Conservation (phyloP, 1,140 invertebrate species). For the Plectrocnemia conspersa region DNA sequence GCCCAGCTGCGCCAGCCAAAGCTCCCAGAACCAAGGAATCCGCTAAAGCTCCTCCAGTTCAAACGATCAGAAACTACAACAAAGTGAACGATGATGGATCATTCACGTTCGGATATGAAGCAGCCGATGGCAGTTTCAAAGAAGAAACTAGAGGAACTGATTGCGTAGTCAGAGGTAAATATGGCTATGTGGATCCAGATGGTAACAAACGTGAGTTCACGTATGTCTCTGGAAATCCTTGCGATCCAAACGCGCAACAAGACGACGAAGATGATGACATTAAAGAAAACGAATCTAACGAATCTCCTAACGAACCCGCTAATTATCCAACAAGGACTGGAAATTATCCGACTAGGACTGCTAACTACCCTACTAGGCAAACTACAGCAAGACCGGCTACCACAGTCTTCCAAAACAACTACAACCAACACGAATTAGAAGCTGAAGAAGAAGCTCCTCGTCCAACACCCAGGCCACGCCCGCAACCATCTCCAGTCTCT, state of each 20-base stretch:
- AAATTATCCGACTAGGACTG: conserved; percentile 41
- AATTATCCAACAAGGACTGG: conserved; percentile 61
- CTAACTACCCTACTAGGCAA: conserved; percentile 39
- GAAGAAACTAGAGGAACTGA: conserved; percentile 81
- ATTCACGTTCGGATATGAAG: conserved; percentile 81
- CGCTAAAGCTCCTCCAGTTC: conserved; percentile 65
- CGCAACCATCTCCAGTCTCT: conserved; percentile 42
- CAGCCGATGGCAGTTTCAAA: conserved; percentile 84
- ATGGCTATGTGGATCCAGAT: conserved; percentile 83
- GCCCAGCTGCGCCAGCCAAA: conserved; percentile 28
- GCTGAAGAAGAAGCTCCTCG: conserved; percentile 55
- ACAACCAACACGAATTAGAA: conserved; percentile 58
- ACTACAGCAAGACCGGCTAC: conserved; percentile 57
- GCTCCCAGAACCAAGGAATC: conserved; percentile 54
- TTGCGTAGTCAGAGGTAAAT: conserved; percentile 82
- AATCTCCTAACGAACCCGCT: conserved; percentile 57
- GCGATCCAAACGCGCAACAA: conserved; percentile 69
- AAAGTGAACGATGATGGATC: conserved; percentile 80
- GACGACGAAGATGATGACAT: conserved; percentile 56
- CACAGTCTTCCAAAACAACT: conserved; percentile 62
- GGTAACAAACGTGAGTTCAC: conserved; percentile 83
- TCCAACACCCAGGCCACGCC: conserved; percentile 38
- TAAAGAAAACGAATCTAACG: conserved; percentile 48
- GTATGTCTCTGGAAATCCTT: conserved; percentile 87
- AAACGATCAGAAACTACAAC: conserved; percentile 75